Evolutionary conservation across 2,888 invertebrate species (phyloP).

Genomic region (Drosophila picticornis): DNA sequence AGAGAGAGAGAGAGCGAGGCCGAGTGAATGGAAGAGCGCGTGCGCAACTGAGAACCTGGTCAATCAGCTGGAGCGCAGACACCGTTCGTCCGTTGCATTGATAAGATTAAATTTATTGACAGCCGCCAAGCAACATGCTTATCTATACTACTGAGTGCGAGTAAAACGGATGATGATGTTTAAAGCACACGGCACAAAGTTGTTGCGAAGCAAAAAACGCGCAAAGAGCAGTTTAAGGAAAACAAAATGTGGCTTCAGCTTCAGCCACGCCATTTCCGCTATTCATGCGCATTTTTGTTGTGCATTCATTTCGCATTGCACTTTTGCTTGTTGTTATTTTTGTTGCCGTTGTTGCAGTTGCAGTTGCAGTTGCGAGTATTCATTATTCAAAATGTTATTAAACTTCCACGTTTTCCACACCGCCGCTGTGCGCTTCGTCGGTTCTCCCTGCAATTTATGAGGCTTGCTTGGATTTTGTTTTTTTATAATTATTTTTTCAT

Average conservation of each 20-base stretch:
- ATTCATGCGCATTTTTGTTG: slow-evolving; percentile 64
- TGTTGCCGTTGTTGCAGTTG: slow-evolving; percentile 36
- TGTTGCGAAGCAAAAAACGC: slow-evolving; percentile 39
- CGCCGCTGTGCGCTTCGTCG: slow-evolving; percentile 47
- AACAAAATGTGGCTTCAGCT: slow-evolving; percentile 69
- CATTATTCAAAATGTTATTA: slow-evolving; percentile 74
- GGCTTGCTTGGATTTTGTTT: slow-evolving; percentile 15
- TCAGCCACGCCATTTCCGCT: slow-evolving; percentile 69
- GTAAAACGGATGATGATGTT: slow-evolving; percentile 45
- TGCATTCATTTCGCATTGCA: slow-evolving; percentile 64
- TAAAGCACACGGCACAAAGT: slow-evolving; percentile 39
- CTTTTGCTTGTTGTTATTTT: slow-evolving; percentile 46
- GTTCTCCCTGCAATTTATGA: slow-evolving; percentile 56
- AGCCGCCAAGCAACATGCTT: slow-evolving; percentile 1
- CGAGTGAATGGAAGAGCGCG: slow-evolving; percentile 23
- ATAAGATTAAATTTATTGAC: slow-evolving; percentile 53
- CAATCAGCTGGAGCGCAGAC: slow-evolving; percentile 53
- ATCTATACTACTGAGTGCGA: slow-evolving; percentile 1
- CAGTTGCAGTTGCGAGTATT: slow-evolving; percentile 40
- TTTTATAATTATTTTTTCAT: slow-evolving; percentile 24
- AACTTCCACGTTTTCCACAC: slow-evolving; percentile 73
- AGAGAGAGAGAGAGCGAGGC: slow-evolving; percentile 1
- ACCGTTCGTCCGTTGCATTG: slow-evolving; percentile 28
- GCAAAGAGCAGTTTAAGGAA: slow-evolving; percentile 68
- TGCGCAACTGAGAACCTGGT: slow-evolving; percentile 66